phyloP scores from a whole-genome alignment of 1,140 invertebrate species.

The Saccostrea echinata region DNA sequence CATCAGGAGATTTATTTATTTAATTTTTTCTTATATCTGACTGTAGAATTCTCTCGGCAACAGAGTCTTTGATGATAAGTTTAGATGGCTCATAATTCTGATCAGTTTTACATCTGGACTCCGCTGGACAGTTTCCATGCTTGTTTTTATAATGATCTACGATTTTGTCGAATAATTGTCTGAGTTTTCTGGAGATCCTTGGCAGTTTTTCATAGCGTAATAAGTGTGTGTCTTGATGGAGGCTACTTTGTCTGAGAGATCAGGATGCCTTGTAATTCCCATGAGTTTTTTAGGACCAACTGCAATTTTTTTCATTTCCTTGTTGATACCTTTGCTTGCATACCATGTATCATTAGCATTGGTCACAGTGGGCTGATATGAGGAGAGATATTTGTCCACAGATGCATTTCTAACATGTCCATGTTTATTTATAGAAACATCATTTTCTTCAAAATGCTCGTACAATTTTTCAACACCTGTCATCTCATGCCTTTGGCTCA shows the following conservation, averaged over 20 bases:
- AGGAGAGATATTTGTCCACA: slow-evolving; percentile 30
- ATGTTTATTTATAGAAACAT: slow-evolving; percentile 28
- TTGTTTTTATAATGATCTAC: slow-evolving; percentile 40
- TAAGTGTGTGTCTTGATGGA: slow-evolving; percentile 40
- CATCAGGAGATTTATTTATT: slow-evolving; percentile 35
- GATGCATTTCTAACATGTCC: slow-evolving; percentile 33
- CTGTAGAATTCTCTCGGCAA: background rate
- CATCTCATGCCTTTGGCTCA: slow-evolving; percentile 31
- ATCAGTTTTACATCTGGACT: slow-evolving; percentile 40
- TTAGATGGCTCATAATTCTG: slow-evolving; percentile 26
- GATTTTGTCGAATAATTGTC: slow-evolving; percentile 38
- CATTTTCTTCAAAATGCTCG: slow-evolving; percentile 37
- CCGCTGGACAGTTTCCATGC: slow-evolving; percentile 18
- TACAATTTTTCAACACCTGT: slow-evolving; percentile 36
- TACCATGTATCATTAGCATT: slow-evolving; percentile 51
- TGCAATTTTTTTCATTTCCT: no score
- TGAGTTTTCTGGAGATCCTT: background rate
- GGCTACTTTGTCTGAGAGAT: slow-evolving; percentile 11
- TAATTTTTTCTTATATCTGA: background rate
- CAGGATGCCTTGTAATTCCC: background rate
- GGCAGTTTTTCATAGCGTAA: slow-evolving; percentile 47
- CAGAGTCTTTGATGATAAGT: background rate
- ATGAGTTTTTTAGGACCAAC: no score
- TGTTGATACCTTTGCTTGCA: slow-evolving; percentile 29
- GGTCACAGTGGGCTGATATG: background rate